Evolutionary conservation across 2,888 invertebrate genomes (phyloP), one percentile per base, ranked within the genome.

Genomic region (Synanthedon andrenaeformis): DNA sequence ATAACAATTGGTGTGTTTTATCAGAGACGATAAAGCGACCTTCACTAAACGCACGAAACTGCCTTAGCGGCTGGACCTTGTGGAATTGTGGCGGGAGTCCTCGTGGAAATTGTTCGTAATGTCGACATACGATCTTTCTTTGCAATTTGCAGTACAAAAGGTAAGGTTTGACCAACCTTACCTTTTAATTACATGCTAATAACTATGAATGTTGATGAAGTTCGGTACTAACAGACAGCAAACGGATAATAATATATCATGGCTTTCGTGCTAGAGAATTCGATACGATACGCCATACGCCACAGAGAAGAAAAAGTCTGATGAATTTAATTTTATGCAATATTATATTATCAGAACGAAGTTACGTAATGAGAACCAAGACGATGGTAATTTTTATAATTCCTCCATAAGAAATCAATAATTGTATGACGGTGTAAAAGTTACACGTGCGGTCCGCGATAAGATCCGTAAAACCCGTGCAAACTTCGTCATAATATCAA

Each of bases 1-100:
- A 82, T 82, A 85, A 82, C 78, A 78, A 79, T 76, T 76, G 76
- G 75, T 72, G 74, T 79, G 72, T 69, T 72, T 79, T 80, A 82
- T 82, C 81, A 80, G 58, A 62, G 61, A 69, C 69, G 80, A 82
- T 81, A 79, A 74, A 63, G 65, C 64, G 76, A 62, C 81, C 79
- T 82, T 81, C 78, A n/a, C 45, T 4, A 45, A n/a, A 45, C 45
- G 13, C 58, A 59, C 57, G 54, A 56, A 64, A 57, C 55, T 53
- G 56, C 59, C 57, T 58, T 60, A 42, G 45, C 13, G 3, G 45
- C 45, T 13, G 35, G 56, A 55, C 55, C 56, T 58, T 58, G 58
- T 58, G 55, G 54, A 19, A 53, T 58, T 58, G 58, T 58, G 55
- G 55, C 19, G 53, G 55, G 54, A 57, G n/a, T 14, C 45, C 45